phyloP scores from a whole-genome alignment of 2,888 invertebrate genomes.

The Temnothorax unifasciatus region DNA sequence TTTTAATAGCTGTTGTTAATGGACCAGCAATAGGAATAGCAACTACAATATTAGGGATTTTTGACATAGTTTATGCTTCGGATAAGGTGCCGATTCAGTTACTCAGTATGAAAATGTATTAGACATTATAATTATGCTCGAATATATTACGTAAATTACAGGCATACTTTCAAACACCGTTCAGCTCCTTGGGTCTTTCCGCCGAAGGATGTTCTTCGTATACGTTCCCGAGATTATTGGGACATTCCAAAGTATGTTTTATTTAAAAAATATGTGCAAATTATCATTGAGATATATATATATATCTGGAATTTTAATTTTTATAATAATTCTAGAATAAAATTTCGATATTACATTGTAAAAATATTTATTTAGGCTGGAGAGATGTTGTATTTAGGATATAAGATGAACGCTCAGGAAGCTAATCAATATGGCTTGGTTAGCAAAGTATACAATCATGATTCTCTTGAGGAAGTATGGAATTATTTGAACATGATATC shows the following conservation, averaged over 20 bases:
- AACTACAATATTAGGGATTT: conserved; percentile 94
- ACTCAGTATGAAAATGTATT: background rate
- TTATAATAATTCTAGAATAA: background rate
- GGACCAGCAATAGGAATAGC: conserved; percentile 98
- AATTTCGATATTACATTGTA: background rate
- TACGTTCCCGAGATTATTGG: conserved; percentile 94
- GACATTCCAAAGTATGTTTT: conserved; percentile 90
- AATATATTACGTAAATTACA: conserved; percentile 81
- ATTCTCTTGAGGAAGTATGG: conserved; percentile 87
- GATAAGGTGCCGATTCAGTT: conserved; percentile 88
- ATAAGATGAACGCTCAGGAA: conserved; percentile 93
- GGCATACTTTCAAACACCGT: conserved; percentile 96
- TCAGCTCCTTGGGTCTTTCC: conserved; percentile 93
- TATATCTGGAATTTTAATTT: background rate
- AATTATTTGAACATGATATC: conserved; percentile 69
- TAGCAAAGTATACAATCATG: conserved; percentile 91
- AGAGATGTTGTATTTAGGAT: conserved; percentile 90
- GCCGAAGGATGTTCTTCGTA: conserved; percentile 97
- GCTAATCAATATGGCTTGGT: conserved; percentile 93
- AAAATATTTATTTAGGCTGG: conserved; percentile 86
- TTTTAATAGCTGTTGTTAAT: conserved; percentile 95
- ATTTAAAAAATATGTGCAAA: conserved; percentile 4
- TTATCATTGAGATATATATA: background rate
- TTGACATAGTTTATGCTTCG: conserved; percentile 96
- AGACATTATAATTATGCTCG: background rate